These are phyloP conservation scores for Burhinus oedicnemus DNA, from an alignment of 2,113 vertebrate species.

Conservation along the genomic window DNA sequence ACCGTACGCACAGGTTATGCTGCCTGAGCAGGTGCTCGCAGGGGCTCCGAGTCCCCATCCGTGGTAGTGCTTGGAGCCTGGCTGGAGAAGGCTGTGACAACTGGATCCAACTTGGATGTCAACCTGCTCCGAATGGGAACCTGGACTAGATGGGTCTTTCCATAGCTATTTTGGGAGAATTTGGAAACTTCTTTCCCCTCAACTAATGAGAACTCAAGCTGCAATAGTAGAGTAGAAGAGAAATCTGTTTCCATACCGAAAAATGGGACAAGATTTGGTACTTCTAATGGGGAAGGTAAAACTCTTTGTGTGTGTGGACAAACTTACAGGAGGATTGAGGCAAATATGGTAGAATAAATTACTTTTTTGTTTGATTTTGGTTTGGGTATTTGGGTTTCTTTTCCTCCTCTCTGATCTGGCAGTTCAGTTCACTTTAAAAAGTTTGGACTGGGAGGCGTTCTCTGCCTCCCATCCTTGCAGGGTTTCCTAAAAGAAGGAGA, in stretches of 20 bases:
- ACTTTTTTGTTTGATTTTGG: background rate
- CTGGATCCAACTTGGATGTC: background rate
- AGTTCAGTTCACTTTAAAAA: background rate
- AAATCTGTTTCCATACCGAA: background rate
- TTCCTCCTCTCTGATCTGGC: background rate
- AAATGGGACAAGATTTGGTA: background rate
- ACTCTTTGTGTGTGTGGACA: background rate
- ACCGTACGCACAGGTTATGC: accelerated
- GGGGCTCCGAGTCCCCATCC: background rate
- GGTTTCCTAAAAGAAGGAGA: background rate
- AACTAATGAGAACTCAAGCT: background rate
- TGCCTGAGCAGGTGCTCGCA: too few species aligned
- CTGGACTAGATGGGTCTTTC: background rate
- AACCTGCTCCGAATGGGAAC: background rate
- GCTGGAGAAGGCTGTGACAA: background rate
- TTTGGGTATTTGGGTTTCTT: background rate
- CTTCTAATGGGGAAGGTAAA: background rate
- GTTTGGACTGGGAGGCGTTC: background rate
- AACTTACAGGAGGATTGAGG: background rate
- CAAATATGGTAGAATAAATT: background rate
- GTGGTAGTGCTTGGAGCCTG: accelerated
- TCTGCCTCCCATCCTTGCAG: background rate
- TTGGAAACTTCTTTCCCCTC: background rate
- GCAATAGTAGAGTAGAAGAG: background rate
- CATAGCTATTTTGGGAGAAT: background rate